Conservation (phyloP, 1,140 invertebrate species). For the Sycophaga agraensis region DNA sequence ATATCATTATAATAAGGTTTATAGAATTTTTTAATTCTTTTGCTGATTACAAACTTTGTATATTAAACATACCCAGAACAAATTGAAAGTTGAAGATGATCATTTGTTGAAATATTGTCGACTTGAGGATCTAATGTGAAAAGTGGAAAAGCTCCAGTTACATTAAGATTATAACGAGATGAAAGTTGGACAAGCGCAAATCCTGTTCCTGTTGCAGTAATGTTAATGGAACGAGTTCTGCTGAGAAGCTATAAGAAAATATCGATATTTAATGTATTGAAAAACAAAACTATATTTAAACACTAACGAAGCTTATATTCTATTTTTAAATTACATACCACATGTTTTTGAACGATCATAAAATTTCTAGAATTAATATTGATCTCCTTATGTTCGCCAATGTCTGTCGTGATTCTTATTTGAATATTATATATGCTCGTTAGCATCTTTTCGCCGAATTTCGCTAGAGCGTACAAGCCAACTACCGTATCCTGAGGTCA, state of each 20-base stretch:
- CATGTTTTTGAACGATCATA: conserved; percentile 73
- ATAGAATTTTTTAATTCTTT: too few species aligned
- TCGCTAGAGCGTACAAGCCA: conserved; percentile 71
- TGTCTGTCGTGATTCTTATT: conserved; percentile 60
- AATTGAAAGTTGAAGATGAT: conserved; percentile 83
- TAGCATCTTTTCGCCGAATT: conserved; percentile 66
- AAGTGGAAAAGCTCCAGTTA: conserved; percentile 85
- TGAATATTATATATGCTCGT: conserved; percentile 62
- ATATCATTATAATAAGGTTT: too few species aligned
- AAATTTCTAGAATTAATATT: conserved; percentile 71
- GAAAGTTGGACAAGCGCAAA: conserved; percentile 82
- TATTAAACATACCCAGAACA: conserved; percentile 72
- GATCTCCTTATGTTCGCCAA: conserved; percentile 64
- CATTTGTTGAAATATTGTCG: conserved; percentile 78
- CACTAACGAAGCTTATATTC: neutral
- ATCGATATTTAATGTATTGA: neutral
- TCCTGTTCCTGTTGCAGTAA: conserved; percentile 78
- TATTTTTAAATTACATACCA: conserved; percentile 51
- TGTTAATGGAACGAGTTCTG: conserved; percentile 60
- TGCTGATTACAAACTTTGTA: neutral
- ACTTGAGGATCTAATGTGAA: conserved; percentile 88
- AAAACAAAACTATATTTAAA: neutral
- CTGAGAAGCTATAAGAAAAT: conserved; percentile 26
- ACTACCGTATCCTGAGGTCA: conserved; percentile 70
- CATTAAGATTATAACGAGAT: conserved; percentile 83